Evolutionary conservation across 1,140 invertebrate genomes (phyloP).

Genomic region (Globodera rostochiensis): DNA sequence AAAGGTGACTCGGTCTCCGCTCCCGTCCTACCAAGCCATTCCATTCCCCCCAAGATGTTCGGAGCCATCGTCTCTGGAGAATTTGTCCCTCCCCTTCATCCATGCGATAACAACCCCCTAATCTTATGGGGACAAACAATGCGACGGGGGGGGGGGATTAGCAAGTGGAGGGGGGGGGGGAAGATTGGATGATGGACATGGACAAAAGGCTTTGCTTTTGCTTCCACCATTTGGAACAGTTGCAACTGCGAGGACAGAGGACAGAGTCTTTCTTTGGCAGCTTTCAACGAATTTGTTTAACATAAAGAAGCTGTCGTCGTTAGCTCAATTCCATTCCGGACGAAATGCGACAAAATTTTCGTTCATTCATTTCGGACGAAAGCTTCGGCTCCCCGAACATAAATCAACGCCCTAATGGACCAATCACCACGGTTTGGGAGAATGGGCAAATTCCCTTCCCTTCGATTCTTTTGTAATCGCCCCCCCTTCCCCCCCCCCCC

Average conservation of each 20-base stretch:
- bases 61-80: background rate
- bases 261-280: too few relatives aligned
- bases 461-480: too few relatives aligned
- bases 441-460: background rate
- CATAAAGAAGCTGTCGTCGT: too few relatives aligned
- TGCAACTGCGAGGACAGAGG: background rate
- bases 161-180: background rate
- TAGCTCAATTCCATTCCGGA: too few relatives aligned
- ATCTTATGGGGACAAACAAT: slow-evolving; percentile 1
- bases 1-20: background rate
- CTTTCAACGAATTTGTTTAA: too few relatives aligned
- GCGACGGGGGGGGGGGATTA: background rate
- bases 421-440: background rate
- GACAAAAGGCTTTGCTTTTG: background rate
- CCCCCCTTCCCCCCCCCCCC: too few relatives aligned
- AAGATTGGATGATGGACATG: background rate
- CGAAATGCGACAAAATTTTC: too few relatives aligned
- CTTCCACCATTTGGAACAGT: background rate
- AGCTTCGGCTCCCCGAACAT: background rate
- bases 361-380: too few relatives aligned
- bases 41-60: background rate
- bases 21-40: too few relatives aligned
- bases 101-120: background rate
- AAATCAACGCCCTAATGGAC: background rate
- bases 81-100: background rate